These are phyloP conservation scores for Myzus persicae DNA, from an alignment of 1,140 invertebrate genomes.

Conservation along the genomic window DNA sequence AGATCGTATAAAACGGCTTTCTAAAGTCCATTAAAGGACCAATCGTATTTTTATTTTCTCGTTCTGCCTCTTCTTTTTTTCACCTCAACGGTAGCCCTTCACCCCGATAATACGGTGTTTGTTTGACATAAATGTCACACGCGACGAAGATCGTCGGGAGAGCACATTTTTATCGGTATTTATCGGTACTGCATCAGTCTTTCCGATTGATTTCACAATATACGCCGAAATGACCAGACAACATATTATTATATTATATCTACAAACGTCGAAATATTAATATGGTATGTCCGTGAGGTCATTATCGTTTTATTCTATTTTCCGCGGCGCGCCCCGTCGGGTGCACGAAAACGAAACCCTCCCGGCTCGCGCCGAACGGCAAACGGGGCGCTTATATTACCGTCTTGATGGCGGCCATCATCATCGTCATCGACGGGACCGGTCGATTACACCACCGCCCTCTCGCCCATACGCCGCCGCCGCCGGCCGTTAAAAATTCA, in stretches of 20 bases:
- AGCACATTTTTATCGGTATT: neutral
- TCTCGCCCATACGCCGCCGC: neutral
- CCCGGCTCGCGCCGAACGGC: neutral
- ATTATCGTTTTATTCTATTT: neutral
- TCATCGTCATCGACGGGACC: slow-evolving; percentile 47
- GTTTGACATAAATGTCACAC: neutral
- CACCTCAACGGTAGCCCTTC: neutral
- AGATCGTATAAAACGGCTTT: slow-evolving; percentile 1
- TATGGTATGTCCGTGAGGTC: no score
- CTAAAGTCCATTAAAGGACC: neutral
- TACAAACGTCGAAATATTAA: neutral
- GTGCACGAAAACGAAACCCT: neutral
- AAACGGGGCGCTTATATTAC: neutral
- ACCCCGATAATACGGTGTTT: neutral
- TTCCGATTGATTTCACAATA: slow-evolving; percentile 41
- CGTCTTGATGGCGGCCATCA: slow-evolving; percentile 45
- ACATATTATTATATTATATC: no score
- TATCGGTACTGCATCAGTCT: neutral
- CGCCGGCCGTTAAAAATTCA: slow-evolving; percentile 53
- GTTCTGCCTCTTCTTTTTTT: neutral
- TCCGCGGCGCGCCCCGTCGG: neutral
- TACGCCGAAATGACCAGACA: neutral
- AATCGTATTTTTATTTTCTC: slow-evolving; percentile 5
- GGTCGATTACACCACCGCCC: slow-evolving; percentile 18
- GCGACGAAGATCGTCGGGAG: neutral